phyloP scores from a whole-genome alignment of 1,140 invertebrate genomes.

The Orchestia grillus region DNA sequence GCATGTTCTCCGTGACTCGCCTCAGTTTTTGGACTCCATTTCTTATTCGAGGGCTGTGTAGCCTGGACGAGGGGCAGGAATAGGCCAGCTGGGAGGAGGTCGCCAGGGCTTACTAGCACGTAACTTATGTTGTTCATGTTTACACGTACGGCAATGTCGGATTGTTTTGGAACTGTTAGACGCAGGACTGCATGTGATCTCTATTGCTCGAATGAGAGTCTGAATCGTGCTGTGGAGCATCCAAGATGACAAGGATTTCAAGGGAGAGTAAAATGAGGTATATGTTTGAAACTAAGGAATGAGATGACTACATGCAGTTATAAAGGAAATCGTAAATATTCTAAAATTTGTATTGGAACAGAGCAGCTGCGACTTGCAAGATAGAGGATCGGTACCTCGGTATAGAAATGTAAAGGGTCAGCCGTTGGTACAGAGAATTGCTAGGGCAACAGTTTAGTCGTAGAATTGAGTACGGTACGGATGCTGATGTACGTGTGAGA shows the following conservation, averaged over 20 bases:
- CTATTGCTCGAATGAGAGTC: not conserved
- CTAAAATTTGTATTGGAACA: not conserved
- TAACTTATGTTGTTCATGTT: too few relatives aligned
- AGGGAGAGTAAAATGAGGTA: not conserved
- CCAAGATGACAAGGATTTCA: not conserved
- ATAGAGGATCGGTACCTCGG: not conserved
- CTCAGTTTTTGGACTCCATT: not conserved
- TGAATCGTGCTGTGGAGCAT: too few relatives aligned
- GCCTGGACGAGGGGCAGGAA: not conserved
- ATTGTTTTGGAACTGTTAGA: not conserved
- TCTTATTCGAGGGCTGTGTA: not conserved
- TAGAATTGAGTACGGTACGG: not conserved
- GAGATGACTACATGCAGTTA: not conserved
- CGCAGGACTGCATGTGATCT: not conserved
- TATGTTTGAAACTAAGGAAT: not conserved
- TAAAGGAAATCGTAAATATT: not conserved
- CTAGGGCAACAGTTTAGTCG: not conserved
- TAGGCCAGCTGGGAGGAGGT: not conserved
- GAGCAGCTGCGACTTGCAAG: not conserved
- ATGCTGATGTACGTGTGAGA: not conserved
- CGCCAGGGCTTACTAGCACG: not conserved
- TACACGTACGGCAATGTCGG: too few relatives aligned
- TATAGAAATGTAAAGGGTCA: too few relatives aligned
- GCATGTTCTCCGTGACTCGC: not conserved
- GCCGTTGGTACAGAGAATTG: not conserved